Evolutionary conservation across 2,113 vertebrate species (phyloP).

Genomic region (Gymnocephalus cernua): DNA sequence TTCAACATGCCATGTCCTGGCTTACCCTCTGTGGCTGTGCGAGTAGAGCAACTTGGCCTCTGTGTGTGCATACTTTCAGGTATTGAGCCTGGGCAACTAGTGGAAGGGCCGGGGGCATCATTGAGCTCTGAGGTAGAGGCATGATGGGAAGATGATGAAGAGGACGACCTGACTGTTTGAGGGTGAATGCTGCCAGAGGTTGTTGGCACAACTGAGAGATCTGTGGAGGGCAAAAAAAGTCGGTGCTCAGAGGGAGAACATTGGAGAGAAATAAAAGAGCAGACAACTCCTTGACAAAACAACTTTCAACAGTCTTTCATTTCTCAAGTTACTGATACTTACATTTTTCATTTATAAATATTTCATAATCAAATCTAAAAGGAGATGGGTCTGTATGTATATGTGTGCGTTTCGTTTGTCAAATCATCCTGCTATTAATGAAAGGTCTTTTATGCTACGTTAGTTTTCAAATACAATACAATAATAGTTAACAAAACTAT

Average conservation of each 20-base stretch:
- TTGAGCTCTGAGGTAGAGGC: slow-evolving; percentile 96
- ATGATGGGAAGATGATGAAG: slow-evolving; percentile 84
- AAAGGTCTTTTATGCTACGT: not conserved
- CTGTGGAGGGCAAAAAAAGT: slow-evolving; percentile 71
- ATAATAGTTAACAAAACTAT: not conserved
- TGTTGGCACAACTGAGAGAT: slow-evolving; percentile 94
- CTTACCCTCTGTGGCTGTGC: slow-evolving; percentile 88
- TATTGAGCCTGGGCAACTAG: slow-evolving; percentile 86
- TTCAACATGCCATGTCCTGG: not conserved
- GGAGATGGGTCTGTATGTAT: not conserved
- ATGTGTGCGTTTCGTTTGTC: not conserved
- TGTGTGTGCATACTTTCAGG: slow-evolving; percentile 86
- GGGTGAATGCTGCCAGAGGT: slow-evolving; percentile 89
- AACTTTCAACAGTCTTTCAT: not conserved
- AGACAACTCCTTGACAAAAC: not conserved
- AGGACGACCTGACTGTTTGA: slow-evolving; percentile 88
- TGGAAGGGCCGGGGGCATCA: slow-evolving; percentile 86
- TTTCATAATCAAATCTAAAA: not conserved
- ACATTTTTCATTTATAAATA: not conserved
- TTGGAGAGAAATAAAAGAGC: not conserved
- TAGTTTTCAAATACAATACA: not conserved
- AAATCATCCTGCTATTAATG: not conserved
- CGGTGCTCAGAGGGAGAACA: too few species aligned
- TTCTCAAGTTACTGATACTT: not conserved
- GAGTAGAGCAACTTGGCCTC: slow-evolving; percentile 83